Base-by-base conservation (phyloP, 2,888 invertebrate species). In the Nycteola revayana region DNA sequence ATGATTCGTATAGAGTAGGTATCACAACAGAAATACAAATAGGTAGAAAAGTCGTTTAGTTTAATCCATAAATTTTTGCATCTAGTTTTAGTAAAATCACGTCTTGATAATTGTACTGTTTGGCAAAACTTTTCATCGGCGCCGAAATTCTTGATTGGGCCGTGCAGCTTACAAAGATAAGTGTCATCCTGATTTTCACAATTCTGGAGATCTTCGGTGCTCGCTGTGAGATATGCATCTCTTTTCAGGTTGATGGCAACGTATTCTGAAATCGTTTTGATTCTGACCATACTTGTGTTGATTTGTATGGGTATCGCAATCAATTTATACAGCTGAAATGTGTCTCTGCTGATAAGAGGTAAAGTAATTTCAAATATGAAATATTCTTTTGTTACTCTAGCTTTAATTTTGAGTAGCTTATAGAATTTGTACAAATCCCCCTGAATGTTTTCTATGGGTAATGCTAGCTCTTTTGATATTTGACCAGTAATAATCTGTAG, bases 361-460 rank as follows among this genome's bases (percentile, higher is more conserved):
- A 28, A 5, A 1, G 4, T 9, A 2, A 28, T 28, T 4, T 28
- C 22, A 7, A 28, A 32, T 20, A 32, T 32, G 2, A 32, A 10
- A 9, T 9, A 32, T 0, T 20, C 5, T 1, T 25, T 3, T 2
- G n/a, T 9, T 2, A 28, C 1, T 20, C 25, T 18, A 10, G 28
- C 25, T 9, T 27, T 38, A 1, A 49, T 25, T 8, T 30, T 35
- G 3, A 53, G 8, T n/a, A 46, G 23, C 3, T 41, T 25, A 10
- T 53, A 53, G 1, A 52, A 29, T 6, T 37, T 25, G 3, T 10
- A 8, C 3, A 52, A 7, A 18, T 49, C 39, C 0, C 34, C 4
- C 3, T 40, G 14, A 0, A 36, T 29, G 25, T 42, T 44, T 9
- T 34, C 10, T 6, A 42, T 25, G 1, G 46, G 50, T 28, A 46